Base-by-base conservation (phyloP, 2,888 invertebrate genomes). In the Chrysodeixis includens region DNA sequence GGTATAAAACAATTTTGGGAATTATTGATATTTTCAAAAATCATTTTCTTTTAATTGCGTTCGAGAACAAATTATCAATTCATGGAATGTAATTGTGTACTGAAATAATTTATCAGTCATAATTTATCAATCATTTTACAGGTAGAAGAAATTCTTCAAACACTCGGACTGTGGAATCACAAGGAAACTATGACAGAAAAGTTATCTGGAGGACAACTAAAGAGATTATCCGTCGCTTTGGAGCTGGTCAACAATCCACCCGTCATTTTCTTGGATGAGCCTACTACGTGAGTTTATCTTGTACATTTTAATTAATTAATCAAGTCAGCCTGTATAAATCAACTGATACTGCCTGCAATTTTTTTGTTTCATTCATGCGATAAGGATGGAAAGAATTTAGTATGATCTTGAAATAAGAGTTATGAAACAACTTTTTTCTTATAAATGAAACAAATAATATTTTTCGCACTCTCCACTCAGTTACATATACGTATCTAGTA, bases 241-340 rank as follows among this genome's bases (percentile, higher is more conserved):
- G 98, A 98, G 88, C 93, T 98, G 62, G 97, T 98, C 74, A 97
- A 97, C 91, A 98, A 98, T 88, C 98, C 98, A 10, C 97, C 97
- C 0, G 96, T 98, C 46, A 97, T 98, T 88, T 97, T 97, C 88
- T 92, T 98, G 79, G 98, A 98, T 88, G 97, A 98, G 88, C 97
- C 98, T 22, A 97, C 97, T 2, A 97, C 97, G 97, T 97, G 89
- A 95, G 96, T 93, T 56, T 52, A 2, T 12, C 9, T 3, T 18
- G 14, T 32, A 58, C 30, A 18, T 26, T 55, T 12, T 5, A 9
- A 46, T 9, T 16, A 18, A 49, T 49, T n/a, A 46, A 3, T 0
- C 10, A 46, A 46, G 2, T 18, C 8, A 35, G 12, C 35, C 35
- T 12, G 4, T 14, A 2, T 40, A 4, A 0, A n/a, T 14, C 40